Evolutionary conservation across 2,797 vertebrate genomes (phyloP).

Genomic region (Sphaeramia orbicularis): DNA sequence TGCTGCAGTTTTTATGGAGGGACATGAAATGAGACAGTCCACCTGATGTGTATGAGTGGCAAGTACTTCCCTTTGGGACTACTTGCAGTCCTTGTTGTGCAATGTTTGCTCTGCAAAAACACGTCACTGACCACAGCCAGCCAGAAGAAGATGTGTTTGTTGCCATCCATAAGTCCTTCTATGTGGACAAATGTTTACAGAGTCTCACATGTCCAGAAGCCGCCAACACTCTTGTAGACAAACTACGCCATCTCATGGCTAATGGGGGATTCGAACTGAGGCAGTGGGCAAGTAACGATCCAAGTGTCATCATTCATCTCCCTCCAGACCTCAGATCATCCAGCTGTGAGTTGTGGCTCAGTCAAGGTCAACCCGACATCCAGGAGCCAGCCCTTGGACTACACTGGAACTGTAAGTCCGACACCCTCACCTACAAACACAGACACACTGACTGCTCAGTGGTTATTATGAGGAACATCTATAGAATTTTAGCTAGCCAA

Average conservation of each 20-base stretch:
- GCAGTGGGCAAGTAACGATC: slow-evolving; percentile 23
- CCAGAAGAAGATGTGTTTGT: background rate
- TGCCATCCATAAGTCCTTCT: background rate
- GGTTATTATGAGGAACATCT: slow-evolving; percentile 6
- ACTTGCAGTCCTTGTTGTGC: slow-evolving; percentile 15
- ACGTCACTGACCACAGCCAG: background rate
- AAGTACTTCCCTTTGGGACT: background rate
- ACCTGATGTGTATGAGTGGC: background rate
- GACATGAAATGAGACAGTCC: background rate
- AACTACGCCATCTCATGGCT: background rate
- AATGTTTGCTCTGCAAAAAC: background rate
- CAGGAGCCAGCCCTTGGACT: slow-evolving; percentile 19
- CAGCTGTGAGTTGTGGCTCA: slow-evolving; percentile 5
- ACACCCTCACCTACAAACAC: background rate
- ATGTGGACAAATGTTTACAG: slow-evolving; percentile 1
- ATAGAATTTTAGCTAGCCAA: slow-evolving; percentile 16
- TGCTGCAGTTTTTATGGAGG: background rate
- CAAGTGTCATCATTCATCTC: background rate
- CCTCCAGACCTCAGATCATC: background rate
- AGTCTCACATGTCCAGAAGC: background rate
- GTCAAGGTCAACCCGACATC: background rate
- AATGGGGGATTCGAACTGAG: slow-evolving; percentile 8
- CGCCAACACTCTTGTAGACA: slow-evolving; percentile 4
- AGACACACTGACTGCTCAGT: background rate
- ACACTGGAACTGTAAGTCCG: background rate